phyloP scores from a whole-genome alignment of 2,113 vertebrate genomes.

The Chitala chitala region DNA sequence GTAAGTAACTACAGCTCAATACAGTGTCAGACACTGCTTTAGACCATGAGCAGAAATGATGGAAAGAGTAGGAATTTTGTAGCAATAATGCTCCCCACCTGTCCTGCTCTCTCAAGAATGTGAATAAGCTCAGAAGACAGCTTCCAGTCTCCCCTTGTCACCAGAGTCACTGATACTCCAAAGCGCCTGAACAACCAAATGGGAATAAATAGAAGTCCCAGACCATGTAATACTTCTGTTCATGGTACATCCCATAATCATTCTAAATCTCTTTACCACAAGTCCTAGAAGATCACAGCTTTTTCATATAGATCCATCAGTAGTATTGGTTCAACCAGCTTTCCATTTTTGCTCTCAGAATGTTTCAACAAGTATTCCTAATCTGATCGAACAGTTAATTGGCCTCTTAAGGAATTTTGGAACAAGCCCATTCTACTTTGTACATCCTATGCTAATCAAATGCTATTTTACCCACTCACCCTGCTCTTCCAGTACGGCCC shows the following conservation, averaged over 20 bases:
- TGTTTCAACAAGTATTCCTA: not conserved
- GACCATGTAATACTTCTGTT: not conserved
- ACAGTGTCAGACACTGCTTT: not conserved
- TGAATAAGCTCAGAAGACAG: conserved; percentile 78
- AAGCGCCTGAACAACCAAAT: conserved; percentile 58
- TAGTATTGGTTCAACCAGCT: not conserved
- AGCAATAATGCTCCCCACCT: conserved; percentile 57
- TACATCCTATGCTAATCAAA: not conserved
- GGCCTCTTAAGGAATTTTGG: too few relatives aligned
- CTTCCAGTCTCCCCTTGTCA: conserved; percentile 83
- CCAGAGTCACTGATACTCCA: conserved; percentile 76
- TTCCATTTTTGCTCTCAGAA: not conserved
- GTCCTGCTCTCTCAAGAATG: conserved; percentile 82
- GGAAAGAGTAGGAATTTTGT: not conserved
- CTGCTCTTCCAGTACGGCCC: conserved; percentile 89
- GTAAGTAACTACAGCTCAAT: not conserved
- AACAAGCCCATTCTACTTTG: too few relatives aligned
- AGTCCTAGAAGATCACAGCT: not conserved
- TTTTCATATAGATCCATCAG: not conserved
- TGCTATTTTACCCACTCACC: conserved; percentile 60
- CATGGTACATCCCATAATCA: not conserved
- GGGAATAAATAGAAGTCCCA: not conserved
- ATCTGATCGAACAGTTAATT: not conserved
- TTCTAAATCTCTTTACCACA: not conserved
- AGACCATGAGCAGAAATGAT: not conserved